Conservation (phyloP, 37 sponge, comb jelly and placozoan species). For the Mnemiopsis leidyi region DNA sequence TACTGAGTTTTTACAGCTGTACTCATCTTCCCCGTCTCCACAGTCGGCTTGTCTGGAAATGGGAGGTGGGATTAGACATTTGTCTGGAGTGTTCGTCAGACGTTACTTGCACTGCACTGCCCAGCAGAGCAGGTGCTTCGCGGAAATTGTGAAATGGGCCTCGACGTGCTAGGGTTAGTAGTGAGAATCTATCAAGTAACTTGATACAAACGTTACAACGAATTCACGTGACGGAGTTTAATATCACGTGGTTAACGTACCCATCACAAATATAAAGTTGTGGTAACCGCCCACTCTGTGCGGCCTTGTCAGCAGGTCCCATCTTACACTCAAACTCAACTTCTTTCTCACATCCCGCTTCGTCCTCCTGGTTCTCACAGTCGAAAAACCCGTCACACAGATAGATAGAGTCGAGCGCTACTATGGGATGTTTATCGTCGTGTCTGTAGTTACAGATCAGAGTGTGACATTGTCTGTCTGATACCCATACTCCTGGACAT, state of each 20-base stretch:
- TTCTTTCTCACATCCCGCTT: not conserved
- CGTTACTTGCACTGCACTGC: no score
- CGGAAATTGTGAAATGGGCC: no score
- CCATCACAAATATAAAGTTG: constrained; percentile 17
- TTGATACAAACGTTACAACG: no score
- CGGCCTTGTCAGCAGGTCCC: not conserved
- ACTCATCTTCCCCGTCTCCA: constrained; percentile 25
- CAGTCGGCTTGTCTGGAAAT: not conserved
- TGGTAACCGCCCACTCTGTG: not conserved
- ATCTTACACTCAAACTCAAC: not conserved
- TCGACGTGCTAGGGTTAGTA: no score
- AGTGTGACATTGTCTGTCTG: not conserved
- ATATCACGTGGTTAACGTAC: no score
- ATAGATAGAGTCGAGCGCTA: not conserved
- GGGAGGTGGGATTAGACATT: no score
- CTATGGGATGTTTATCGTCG: not conserved
- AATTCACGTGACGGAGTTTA: no score
- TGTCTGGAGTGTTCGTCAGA: no score
- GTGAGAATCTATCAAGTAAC: no score
- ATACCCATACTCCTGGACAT: constrained; percentile 1
- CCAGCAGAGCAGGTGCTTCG: no score
- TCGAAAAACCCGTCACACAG: constrained; percentile 10
- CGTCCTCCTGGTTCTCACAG: not conserved
- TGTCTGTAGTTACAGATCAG: not conserved
- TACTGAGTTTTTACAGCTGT: not conserved